Conservation (phyloP, 2,113 vertebrate species). For the Malurus alboscapulatus region DNA sequence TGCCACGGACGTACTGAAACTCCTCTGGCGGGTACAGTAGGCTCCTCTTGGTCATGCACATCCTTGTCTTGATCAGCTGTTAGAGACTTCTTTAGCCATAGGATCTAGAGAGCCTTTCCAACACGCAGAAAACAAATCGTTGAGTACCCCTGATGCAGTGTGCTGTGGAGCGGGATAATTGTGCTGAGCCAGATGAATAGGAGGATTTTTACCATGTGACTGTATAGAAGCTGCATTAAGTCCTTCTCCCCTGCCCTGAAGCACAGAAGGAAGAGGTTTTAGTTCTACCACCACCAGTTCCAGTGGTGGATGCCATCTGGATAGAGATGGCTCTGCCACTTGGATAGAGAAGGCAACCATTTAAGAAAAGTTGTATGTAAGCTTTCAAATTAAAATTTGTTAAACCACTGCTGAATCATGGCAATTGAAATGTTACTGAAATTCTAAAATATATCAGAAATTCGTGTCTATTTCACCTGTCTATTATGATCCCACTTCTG, state of each 20-base stretch:
- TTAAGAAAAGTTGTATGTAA: background rate
- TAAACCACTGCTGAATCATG: background rate
- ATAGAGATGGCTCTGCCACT: background rate
- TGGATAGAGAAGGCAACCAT: background rate
- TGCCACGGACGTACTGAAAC: background rate
- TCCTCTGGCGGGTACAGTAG: background rate
- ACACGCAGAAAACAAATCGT: background rate
- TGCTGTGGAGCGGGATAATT: background rate
- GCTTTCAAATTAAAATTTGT: background rate
- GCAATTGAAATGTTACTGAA: background rate
- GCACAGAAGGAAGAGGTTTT: background rate
- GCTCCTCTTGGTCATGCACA: background rate
- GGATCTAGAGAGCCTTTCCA: background rate
- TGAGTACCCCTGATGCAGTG: background rate
- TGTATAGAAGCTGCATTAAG: background rate
- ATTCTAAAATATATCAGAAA: background rate
- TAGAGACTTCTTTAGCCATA: background rate
- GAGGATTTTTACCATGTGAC: background rate
- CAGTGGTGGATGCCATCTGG: background rate
- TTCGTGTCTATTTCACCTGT: background rate
- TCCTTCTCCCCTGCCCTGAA: background rate
- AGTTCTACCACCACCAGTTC: background rate
- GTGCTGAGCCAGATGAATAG: background rate
- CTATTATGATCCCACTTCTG: no score
- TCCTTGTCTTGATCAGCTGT: background rate